Evolutionary conservation across 2,888 invertebrate genomes (phyloP).

Genomic region (Pristionchus japonicus): DNA sequence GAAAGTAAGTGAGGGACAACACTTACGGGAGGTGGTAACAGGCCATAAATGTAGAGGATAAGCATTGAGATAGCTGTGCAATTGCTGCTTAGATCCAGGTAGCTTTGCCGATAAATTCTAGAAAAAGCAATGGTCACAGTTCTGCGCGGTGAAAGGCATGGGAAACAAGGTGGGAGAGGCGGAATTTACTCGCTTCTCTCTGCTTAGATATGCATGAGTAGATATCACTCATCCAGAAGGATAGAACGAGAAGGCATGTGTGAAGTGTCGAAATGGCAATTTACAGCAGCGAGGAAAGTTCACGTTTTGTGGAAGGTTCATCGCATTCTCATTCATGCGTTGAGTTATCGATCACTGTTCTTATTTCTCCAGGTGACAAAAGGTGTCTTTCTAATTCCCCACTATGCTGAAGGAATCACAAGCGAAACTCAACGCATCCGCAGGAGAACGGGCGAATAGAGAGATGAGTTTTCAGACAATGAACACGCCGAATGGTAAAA

Average conservation of each 20-base stretch:
- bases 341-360: no score
- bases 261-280: not conserved
- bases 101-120: not conserved
- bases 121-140: not conserved
- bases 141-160: not conserved
- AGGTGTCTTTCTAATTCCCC: no score
- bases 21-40: not conserved
- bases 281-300: not conserved
- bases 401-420: no score
- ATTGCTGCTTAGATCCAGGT: not conserved
- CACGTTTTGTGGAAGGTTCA: not conserved
- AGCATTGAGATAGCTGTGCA: not conserved
- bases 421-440: no score
- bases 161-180: not conserved
- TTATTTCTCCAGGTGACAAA: no score
- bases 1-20: not conserved
- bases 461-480: no score
- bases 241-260: not conserved
- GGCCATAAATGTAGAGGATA: not conserved
- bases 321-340: no score
- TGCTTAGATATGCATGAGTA: not conserved
- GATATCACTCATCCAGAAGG: not conserved
- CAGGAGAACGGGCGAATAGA: no score
- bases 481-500: no score
- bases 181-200: constrained; percentile 4